These are phyloP conservation scores for Alethe castanea DNA, from an alignment of 2,113 vertebrate species.

Conservation along the genomic window DNA sequence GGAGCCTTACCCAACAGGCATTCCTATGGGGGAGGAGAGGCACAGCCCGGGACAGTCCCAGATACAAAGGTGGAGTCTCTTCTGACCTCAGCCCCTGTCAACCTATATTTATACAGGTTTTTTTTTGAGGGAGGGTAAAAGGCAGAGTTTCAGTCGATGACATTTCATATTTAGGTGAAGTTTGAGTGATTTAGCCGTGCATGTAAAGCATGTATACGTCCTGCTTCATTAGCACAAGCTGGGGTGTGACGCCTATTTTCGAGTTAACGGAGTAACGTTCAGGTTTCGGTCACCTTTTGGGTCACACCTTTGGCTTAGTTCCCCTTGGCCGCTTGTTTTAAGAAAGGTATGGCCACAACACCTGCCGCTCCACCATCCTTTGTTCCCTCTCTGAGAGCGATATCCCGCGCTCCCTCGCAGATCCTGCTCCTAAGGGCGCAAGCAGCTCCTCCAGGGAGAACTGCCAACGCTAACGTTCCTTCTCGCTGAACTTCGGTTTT, in stretches of 20 bases:
- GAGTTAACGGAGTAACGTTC: neutral
- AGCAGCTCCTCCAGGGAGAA: too few relatives aligned
- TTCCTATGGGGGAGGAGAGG: neutral
- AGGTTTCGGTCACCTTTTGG: too few relatives aligned
- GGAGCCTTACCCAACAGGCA: neutral
- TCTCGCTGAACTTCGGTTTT: neutral
- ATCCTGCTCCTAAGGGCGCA: too few relatives aligned
- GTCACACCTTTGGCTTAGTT: too few relatives aligned
- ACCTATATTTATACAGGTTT: accelerated
- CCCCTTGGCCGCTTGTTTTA: neutral
- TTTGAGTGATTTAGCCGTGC: neutral
- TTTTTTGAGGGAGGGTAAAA: neutral
- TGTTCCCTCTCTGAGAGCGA: too few relatives aligned
- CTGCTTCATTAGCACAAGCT: accelerated
- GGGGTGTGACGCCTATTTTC: accelerated
- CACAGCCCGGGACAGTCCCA: neutral
- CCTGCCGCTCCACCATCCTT: neutral
- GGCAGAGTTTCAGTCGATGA: neutral
- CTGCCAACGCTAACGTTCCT: neutral
- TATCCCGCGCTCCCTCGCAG: neutral
- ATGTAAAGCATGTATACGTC: neutral
- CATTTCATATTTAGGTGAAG: neutral
- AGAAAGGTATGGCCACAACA: neutral
- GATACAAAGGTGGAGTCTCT: neutral
- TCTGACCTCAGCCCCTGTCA: neutral